Percentiles rank a stretch among this genome's conserved stretches.
These are phyloP conservation scores for Nettapus auritus DNA, from an alignment of 2,113 vertebrate species.

Conservation along the genomic window DNA sequence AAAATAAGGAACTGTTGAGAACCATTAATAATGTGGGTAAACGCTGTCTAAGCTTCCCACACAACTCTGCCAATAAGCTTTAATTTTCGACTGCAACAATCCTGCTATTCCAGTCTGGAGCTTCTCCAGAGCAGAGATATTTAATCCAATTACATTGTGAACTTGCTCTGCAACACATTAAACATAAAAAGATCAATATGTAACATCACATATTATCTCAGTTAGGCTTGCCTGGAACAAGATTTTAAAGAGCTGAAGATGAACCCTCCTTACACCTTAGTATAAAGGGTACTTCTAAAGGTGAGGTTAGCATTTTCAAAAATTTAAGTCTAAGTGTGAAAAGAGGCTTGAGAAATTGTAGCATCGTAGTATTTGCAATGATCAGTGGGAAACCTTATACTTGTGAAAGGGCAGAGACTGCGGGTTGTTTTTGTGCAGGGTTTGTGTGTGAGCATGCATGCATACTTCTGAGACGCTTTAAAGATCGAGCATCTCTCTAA, in stretches of 20 bases:
- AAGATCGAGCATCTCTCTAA: neutral
- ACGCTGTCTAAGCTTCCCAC: constrained; percentile 70
- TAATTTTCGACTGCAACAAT: constrained; percentile 47
- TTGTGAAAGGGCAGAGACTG: neutral
- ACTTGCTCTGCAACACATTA: constrained; percentile 43
- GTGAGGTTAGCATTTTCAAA: neutral
- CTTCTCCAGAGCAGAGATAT: constrained; percentile 37
- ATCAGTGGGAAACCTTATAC: neutral
- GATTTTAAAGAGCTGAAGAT: neutral
- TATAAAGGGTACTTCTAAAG: neutral
- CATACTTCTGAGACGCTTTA: neutral
- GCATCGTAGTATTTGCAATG: neutral
- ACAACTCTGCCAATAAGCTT: constrained; percentile 49
- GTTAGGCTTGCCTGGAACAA: neutral
- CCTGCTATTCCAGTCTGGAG: constrained; percentile 62
- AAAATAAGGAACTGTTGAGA: constrained; percentile 69
- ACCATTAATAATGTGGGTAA: constrained; percentile 57
- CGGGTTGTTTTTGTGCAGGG: neutral
- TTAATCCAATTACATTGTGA: constrained; percentile 28
- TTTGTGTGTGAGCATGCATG: too few species aligned
- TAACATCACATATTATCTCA: constrained; percentile 20
- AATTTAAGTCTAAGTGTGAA: accelerated
- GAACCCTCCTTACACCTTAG: neutral
- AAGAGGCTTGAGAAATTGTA: neutral
- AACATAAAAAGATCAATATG: constrained; percentile 55